Conservation (phyloP, 2,888 invertebrate species). For the Rhodophaea formosa region DNA sequence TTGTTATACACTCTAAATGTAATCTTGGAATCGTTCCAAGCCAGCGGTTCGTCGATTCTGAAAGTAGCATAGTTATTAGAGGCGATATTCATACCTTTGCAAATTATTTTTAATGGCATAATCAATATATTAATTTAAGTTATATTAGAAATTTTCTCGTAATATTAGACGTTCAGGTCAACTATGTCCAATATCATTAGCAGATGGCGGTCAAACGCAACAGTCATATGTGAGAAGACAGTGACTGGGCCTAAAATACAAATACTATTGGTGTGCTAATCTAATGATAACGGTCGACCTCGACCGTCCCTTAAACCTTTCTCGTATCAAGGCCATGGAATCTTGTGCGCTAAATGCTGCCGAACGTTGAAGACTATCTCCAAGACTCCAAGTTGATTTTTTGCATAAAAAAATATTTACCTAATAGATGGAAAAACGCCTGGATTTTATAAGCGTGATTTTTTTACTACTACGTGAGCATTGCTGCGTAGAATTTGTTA, state of each 20-base stretch:
- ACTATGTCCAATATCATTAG: too few species aligned
- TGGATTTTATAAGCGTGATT: too few species aligned
- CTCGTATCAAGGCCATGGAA: not conserved
- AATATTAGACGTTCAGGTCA: too few species aligned
- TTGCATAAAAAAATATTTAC: not conserved
- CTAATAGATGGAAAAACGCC: too few species aligned
- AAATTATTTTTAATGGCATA: too few species aligned
- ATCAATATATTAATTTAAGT: too few species aligned
- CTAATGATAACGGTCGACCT: not conserved
- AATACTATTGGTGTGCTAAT: not conserved
- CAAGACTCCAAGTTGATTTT: not conserved
- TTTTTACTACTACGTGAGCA: too few species aligned
- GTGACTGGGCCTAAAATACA: not conserved
- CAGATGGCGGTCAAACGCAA: too few species aligned
- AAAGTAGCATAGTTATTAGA: not conserved
- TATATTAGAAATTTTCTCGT: too few species aligned
- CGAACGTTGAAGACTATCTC: not conserved
- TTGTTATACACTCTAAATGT: conserved; percentile 36
- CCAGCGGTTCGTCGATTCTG: not conserved
- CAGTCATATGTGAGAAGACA: not conserved
- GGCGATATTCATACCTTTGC: too few species aligned
- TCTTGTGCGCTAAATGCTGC: not conserved
- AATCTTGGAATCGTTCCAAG: conserved; percentile 48
- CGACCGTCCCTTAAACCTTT: not conserved
- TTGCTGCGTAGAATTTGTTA: too few species aligned